Evolutionary conservation across 2,888 invertebrate species (phyloP).

Genomic region (Ormyrus thymus): DNA sequence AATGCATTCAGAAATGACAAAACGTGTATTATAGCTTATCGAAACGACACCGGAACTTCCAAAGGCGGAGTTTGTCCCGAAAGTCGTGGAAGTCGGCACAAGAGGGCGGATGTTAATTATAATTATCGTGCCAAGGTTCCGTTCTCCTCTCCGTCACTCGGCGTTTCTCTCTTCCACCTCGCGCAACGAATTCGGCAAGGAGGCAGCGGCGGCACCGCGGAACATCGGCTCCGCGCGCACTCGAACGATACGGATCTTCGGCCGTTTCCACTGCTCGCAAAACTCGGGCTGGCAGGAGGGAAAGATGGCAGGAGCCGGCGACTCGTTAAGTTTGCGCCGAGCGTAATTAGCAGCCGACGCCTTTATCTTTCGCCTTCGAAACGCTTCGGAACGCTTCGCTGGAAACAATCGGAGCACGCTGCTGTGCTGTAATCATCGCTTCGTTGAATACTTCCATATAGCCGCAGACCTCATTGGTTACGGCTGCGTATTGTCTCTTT

Average conservation of each 20-base stretch:
- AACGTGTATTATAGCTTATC: background rate
- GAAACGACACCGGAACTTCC: background rate
- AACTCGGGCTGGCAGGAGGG: too few species aligned
- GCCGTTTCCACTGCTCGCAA: too few species aligned
- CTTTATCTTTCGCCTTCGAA: conserved; percentile 33
- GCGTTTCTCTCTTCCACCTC: background rate
- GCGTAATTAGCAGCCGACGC: conserved; percentile 35
- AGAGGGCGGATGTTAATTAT: conserved; percentile 29
- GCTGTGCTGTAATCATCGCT: background rate
- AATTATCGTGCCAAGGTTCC: conserved; percentile 20
- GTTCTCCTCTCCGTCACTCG: too few species aligned
- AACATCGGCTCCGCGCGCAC: too few species aligned
- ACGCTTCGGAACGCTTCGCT: conserved; percentile 23
- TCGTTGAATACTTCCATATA: background rate
- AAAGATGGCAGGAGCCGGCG: too few species aligned
- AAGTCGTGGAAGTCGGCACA: background rate
- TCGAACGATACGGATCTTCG: too few species aligned
- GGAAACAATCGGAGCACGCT: conserved; percentile 24
- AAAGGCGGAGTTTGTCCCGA: background rate
- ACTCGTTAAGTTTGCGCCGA: background rate
- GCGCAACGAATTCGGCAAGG: conserved; percentile 7
- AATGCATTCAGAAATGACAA: background rate
- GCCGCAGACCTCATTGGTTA: too few species aligned
- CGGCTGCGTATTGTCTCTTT: too few species aligned
- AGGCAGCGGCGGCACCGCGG: background rate